A percentile compares a stretch with the other conserved stretches of the same genome.
These are phyloP conservation scores for Aradophagus sp. DNA, from an alignment of 1,140 invertebrate genomes.

Conservation along the genomic window DNA sequence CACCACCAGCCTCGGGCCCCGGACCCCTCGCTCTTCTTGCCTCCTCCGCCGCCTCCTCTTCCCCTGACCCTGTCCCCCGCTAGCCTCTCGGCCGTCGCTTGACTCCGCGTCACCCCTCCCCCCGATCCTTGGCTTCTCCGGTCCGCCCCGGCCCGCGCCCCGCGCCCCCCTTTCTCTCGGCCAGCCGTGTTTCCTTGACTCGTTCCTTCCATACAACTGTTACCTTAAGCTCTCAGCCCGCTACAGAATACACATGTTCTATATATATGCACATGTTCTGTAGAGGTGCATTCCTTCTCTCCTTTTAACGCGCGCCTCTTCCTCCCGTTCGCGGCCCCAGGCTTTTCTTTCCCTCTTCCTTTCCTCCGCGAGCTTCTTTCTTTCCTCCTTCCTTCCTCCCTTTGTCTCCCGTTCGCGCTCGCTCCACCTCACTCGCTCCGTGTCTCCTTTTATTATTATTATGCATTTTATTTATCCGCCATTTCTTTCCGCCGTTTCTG, in stretches of 20 bases:
- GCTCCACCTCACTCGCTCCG: too few relatives aligned
- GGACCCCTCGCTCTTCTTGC: constrained; percentile 21
- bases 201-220: constrained; percentile 46
- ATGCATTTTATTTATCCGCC: too few relatives aligned
- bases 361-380: constrained; percentile 12
- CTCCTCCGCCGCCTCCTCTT: constrained; percentile 14
- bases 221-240: constrained; percentile 43
- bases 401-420: too few relatives aligned
- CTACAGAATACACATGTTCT: constrained; percentile 49
- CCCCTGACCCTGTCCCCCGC: constrained; percentile 10
- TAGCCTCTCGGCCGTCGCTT: constrained; percentile 23
- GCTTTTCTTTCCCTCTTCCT: constrained; percentile 26
- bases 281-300: constrained; percentile 43
- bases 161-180: constrained; percentile 5
- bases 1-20: constrained; percentile 43
- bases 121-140: constrained; percentile 11
- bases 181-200: constrained; percentile 33
- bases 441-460: too few relatives aligned
- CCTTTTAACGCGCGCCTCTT: constrained; percentile 34
- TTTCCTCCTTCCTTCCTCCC: constrained; percentile 25
- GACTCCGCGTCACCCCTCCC: constrained; percentile 1
- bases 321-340: constrained; percentile 4
- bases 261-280: constrained; percentile 46
- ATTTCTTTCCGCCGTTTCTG: too few relatives aligned
- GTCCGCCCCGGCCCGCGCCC: constrained; percentile 1